These are phyloP conservation scores for Pteropus alecto DNA, from an alignment of 2,113 vertebrate species.

Conservation along the genomic window DNA sequence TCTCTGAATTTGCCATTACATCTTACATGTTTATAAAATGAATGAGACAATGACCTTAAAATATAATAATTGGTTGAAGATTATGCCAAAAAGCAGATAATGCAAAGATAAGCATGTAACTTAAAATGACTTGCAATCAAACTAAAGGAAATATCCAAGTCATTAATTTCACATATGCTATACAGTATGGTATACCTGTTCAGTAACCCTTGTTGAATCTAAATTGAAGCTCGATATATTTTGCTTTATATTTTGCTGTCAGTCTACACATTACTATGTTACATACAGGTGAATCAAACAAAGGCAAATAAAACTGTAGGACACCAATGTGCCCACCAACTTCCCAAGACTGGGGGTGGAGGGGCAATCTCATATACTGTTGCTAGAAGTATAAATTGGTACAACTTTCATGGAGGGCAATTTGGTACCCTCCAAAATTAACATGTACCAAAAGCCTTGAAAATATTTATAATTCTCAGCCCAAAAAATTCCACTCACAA, in stretches of 20 bases:
- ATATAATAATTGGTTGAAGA: background rate
- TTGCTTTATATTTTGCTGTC: constrained; percentile 16
- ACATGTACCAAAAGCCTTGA: background rate
- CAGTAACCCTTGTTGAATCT: constrained; percentile 5
- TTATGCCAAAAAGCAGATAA: constrained; percentile 37
- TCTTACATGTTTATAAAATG: constrained; percentile 41
- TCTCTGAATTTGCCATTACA: constrained; percentile 32
- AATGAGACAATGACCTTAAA: constrained; percentile 46
- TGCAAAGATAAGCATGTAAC: background rate
- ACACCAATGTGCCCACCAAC: constrained; percentile 9
- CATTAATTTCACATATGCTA: background rate
- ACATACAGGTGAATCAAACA: background rate
- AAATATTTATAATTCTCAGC: constrained; percentile 31
- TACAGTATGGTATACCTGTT: background rate
- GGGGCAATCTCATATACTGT: background rate
- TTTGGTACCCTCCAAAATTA: background rate
- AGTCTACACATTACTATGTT: background rate
- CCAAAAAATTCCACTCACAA: background rate
- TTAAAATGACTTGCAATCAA: constrained; percentile 21
- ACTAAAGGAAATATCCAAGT: constrained; percentile 7
- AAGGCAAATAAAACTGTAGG: constrained; percentile 32
- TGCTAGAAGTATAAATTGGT: background rate
- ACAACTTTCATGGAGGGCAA: background rate
- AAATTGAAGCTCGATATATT: background rate
- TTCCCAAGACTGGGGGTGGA: background rate